Evolutionary conservation across 2,113 vertebrate species (phyloP).

Genomic region (Willisornis vidua): DNA sequence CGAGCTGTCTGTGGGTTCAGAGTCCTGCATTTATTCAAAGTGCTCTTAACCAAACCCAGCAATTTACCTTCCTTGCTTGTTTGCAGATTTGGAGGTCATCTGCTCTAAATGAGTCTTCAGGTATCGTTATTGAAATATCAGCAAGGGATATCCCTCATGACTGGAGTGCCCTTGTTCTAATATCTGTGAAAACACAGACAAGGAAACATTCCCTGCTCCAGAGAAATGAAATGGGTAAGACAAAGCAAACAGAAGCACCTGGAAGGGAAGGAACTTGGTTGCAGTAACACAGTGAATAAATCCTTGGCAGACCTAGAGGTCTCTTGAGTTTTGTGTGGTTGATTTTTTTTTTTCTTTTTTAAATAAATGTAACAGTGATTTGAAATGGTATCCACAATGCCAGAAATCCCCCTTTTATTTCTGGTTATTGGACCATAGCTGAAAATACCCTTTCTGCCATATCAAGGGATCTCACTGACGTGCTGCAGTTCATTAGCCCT

Average conservation of each 20-base stretch:
- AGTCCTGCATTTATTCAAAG: neutral
- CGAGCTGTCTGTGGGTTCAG: neutral
- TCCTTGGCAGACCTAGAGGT: neutral
- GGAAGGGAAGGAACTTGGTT: slow-evolving; percentile 9
- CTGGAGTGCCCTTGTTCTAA: neutral
- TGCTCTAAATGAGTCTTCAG: neutral
- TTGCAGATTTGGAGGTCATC: neutral
- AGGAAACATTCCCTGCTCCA: neutral
- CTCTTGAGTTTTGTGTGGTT: neutral
- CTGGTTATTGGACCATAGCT: neutral
- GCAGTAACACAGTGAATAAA: neutral
- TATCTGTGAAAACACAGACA: slow-evolving; percentile 13
- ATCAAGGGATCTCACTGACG: neutral
- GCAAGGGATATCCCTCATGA: neutral
- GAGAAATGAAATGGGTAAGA: neutral
- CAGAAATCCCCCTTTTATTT: neutral
- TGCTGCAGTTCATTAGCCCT: neutral
- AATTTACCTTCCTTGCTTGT: neutral
- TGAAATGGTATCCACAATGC: neutral
- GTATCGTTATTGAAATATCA: neutral
- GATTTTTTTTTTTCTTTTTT: neutral
- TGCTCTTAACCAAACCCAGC: neutral
- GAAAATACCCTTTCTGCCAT: neutral
- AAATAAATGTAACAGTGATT: neutral
- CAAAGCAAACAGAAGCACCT: slow-evolving; percentile 22